phyloP scores from a whole-genome alignment of 2,113 vertebrate species.

The Formicarius rufipectus region DNA sequence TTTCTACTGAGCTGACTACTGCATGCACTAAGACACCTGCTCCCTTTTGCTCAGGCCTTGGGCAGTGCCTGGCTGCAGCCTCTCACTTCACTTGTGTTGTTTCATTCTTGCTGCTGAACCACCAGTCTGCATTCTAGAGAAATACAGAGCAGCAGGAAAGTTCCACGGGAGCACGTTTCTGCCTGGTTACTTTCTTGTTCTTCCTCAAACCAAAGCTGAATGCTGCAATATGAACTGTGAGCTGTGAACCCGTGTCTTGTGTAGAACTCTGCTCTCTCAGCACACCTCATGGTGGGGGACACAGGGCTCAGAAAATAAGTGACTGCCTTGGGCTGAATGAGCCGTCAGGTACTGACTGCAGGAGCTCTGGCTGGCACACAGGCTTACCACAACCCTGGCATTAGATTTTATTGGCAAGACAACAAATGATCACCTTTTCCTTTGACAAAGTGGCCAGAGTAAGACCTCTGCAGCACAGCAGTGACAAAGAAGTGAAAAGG shows the following conservation, averaged over 20 bases:
- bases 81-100: not conserved
- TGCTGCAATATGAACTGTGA: not conserved
- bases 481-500: not conserved
- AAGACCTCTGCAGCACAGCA: not conserved
- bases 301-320: not conserved
- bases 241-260: no score
- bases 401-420: not conserved
- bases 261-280: not conserved
- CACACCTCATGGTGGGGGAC: not conserved
- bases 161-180: fast-evolving
- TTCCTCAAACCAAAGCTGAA: not conserved
- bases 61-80: not conserved
- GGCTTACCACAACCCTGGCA: not conserved
- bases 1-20: not conserved
- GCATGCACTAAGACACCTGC: not conserved
- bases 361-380: not conserved
- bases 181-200: fast-evolving
- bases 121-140: not conserved
- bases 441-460: not conserved
- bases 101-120: not conserved
- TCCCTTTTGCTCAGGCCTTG: not conserved
- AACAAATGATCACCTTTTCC: not conserved
- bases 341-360: fast-evolving
- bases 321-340: not conserved
- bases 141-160: not conserved